Evolutionary conservation across 2,888 invertebrate genomes (phyloP).

Genomic region (Drosophila lacicola): DNA sequence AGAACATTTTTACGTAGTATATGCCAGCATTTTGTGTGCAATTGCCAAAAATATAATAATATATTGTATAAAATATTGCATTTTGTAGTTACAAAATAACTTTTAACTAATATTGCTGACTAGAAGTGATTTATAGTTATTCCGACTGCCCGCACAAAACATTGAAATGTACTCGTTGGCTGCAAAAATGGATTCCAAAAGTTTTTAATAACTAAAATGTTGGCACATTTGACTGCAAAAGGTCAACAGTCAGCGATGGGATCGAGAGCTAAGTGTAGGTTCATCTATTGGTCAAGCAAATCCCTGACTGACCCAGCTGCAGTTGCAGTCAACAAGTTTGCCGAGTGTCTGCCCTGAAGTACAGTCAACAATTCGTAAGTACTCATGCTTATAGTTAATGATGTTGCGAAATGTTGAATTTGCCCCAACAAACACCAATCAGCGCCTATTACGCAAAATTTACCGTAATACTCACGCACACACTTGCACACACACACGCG

Average conservation of each 20-base stretch:
- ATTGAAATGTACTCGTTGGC: too few relatives aligned
- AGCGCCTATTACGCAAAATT: conserved; percentile 6
- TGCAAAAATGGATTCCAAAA: too few relatives aligned
- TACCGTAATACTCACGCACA: too few relatives aligned
- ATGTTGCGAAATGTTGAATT: conserved; percentile 2
- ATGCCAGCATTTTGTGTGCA: too few relatives aligned
- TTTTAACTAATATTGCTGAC: too few relatives aligned
- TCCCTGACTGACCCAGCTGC: not conserved
- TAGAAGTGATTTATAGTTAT: too few relatives aligned
- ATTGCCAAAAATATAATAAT: too few relatives aligned
- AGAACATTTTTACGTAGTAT: too few relatives aligned
- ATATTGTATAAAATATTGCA: too few relatives aligned
- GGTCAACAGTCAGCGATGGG: conserved; percentile 24
- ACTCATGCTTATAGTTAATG: conserved; percentile 21
- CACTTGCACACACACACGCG: too few relatives aligned
- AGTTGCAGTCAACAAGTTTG: conserved; percentile 30
- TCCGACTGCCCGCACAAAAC: too few relatives aligned
- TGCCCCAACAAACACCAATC: not conserved
- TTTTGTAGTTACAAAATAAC: too few relatives aligned
- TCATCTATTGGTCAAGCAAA: conserved; percentile 29
- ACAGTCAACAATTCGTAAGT: conserved; percentile 28
- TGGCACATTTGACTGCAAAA: conserved; percentile 17
- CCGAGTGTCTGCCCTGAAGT: conserved; percentile 21
- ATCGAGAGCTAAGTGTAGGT: conserved; percentile 19
- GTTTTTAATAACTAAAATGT: conserved; percentile 25